Evolutionary conservation across 2,113 vertebrate genomes (phyloP).

Genomic region (Anarhynchus alexandrinus): DNA sequence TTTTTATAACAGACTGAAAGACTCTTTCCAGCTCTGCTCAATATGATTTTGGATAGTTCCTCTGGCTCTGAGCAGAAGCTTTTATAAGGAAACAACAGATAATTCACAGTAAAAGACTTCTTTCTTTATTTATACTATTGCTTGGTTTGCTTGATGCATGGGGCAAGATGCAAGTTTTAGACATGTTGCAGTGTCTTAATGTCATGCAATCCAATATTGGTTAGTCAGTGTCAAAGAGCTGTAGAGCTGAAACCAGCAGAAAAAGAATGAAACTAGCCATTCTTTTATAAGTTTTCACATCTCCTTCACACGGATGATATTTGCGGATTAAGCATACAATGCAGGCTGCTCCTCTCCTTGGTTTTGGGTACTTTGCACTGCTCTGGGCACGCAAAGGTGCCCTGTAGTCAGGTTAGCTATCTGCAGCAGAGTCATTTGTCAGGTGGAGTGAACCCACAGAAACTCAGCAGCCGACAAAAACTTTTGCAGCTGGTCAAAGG

Average conservation of each 20-base stretch:
- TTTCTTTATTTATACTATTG: neutral
- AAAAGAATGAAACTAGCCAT: neutral
- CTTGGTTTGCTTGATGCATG: neutral
- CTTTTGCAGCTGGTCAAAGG: neutral
- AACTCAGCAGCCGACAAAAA: neutral
- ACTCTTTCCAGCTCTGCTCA: neutral
- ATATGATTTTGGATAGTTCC: neutral
- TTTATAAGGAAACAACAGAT: neutral
- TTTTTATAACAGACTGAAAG: neutral
- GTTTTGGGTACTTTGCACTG: neutral
- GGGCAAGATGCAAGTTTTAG: neutral
- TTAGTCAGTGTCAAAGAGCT: neutral
- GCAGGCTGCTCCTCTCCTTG: neutral
- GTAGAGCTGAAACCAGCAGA: neutral
- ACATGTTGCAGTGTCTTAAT: neutral
- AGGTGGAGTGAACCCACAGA: neutral
- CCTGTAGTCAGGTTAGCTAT: neutral
- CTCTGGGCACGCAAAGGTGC: neutral
- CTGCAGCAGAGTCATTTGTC: neutral
- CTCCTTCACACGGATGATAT: neutral
- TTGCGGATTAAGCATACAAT: neutral
- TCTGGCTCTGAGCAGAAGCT: neutral
- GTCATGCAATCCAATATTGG: neutral
- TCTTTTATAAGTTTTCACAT: neutral
- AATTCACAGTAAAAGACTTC: neutral